Evolutionary conservation across 2,797 vertebrate genomes (phyloP).

Genomic region (Gymnocypris eckloni): DNA sequence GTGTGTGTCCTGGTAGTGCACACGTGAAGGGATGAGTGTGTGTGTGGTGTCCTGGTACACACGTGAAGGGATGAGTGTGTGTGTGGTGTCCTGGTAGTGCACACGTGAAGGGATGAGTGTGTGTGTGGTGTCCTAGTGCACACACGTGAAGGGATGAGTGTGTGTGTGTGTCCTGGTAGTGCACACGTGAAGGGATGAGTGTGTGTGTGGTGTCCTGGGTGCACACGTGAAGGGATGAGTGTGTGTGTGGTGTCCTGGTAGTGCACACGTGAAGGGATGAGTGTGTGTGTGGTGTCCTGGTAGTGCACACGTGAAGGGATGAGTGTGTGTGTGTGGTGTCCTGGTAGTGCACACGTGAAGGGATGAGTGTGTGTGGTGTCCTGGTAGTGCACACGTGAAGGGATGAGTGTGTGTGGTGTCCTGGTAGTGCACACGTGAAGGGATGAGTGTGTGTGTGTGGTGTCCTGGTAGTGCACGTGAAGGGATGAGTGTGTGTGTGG

Average conservation of each 20-base stretch:
- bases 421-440: too few relatives aligned
- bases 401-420: not conserved
- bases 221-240: not conserved
- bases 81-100: not conserved
- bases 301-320: too few relatives aligned
- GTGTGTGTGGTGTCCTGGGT: not conserved
- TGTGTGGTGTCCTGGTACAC: not conserved
- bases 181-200: not conserved
- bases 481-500: slow-evolving; percentile 2
- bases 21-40: not conserved
- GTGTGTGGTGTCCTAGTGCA: not conserved
- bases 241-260: not conserved
- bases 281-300: not conserved
- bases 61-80: not conserved
- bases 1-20: not conserved
- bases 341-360: too few relatives aligned
- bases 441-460: slow-evolving; percentile 1
- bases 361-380: not conserved
- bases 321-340: not conserved
- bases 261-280: not conserved
- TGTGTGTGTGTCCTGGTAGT: not conserved
- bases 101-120: not conserved
- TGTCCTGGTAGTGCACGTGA: too few relatives aligned
- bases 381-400: too few relatives aligned
- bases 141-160: not conserved